Evolutionary conservation across 2,113 vertebrate genomes (phyloP).

Genomic region (Bettongia penicillata): DNA sequence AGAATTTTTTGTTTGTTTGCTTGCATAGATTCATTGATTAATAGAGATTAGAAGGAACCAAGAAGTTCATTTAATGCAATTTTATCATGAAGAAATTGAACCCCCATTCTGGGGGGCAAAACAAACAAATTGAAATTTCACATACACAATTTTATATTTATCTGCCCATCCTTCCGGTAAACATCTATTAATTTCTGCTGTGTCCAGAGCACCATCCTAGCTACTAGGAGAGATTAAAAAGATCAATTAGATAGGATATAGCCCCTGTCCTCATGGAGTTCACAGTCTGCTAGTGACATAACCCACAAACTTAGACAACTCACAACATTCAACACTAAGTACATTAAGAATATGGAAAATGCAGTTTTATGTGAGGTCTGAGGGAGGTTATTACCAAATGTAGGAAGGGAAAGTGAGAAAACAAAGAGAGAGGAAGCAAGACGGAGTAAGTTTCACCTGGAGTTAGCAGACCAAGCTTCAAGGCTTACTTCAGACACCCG

Average conservation of each 20-base stretch:
- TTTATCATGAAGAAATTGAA: neutral
- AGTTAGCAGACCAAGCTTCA: neutral
- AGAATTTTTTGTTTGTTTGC: neutral
- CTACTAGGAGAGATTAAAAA: neutral
- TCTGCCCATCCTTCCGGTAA: neutral
- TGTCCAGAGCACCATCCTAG: neutral
- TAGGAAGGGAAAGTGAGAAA: neutral
- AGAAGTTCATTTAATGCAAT: neutral
- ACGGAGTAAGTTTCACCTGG: neutral
- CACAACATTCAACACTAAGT: neutral
- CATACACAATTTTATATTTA: neutral
- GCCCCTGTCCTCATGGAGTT: neutral
- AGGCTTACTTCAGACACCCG: neutral
- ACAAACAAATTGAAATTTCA: neutral
- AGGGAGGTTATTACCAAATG: neutral
- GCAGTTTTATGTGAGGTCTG: neutral
- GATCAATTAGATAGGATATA: neutral
- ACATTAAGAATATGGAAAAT: neutral
- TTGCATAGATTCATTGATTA: neutral
- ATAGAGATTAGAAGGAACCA: neutral
- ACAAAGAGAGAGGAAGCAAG: neutral
- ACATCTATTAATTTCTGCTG: neutral
- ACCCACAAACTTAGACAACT: neutral
- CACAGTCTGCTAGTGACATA: neutral
- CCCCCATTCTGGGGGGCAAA: neutral